Base-by-base conservation (phyloP, 2,888 invertebrate genomes). In the Nemotelus nigrinus region DNA sequence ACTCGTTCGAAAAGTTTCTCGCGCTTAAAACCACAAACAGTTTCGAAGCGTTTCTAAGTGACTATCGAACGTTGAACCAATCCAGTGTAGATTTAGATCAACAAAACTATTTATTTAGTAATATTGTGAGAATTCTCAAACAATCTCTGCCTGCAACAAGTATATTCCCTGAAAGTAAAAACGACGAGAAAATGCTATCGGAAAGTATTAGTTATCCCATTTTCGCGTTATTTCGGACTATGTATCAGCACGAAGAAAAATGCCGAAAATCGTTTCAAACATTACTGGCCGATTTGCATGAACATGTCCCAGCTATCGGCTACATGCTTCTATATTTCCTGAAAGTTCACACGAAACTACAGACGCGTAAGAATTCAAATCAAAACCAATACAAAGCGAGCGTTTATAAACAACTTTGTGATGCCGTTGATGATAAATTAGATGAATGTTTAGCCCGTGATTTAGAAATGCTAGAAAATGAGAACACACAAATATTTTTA, bases 371-470 rank as follows among this genome's bases (percentile, higher is more conserved):
- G 88, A 88, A 89, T 88, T 82, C 84, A 6, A 86, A 86, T 77
- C 88, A 89, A 84, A 87, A 90, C 82, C 91, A 91, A 82, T 94
- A 95, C 82, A 96, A 96, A 89, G 91, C 94, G 82, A 92, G 92
- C 81, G 91, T 96, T 74, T 98, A 98, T 88, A 94, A 92, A 87
- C 95, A 96, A 84, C 94, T 96, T 86, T 96, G 97, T 88, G 92
- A 92, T 85, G 91, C 91, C 82, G 88, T 93, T 83, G 95, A 95
- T 82, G 90, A 93, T 83, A 94, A 94, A 86, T 86, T 94, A 80
- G 92, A 92, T 70, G 90, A 90, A 78, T 92, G 92, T 87, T 89
- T 97, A 83, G 90, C 93, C 74, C 90, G 92, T 80, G 98, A 98
- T 88, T 90, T 98, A 82, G 93, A 92, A 90, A 90, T 93, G 80